A percentile compares a stretch with the other conserved stretches of the same genome.
Conservation (phyloP, 1,140 invertebrate genomes). For the Scaptomyza graminum region DNA sequence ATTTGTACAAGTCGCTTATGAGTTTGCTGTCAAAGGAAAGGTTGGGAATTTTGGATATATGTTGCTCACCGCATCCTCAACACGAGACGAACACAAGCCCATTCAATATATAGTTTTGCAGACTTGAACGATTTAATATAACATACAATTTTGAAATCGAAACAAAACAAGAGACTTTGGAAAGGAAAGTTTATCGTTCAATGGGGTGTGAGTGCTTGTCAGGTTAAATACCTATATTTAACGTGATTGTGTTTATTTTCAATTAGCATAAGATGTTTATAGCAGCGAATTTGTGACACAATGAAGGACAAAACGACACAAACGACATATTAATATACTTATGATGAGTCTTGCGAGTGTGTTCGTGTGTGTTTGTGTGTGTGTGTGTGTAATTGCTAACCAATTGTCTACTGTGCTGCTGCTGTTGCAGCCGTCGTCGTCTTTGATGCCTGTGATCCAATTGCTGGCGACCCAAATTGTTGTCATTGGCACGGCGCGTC, state of each 20-base stretch:
- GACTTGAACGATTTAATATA: background rate
- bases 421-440: slow-evolving; percentile 50
- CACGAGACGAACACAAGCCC: background rate
- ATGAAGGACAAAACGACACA: slow-evolving; percentile 2
- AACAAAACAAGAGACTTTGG: too few relatives aligned
- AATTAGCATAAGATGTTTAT: too few relatives aligned
- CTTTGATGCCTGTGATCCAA: slow-evolving; percentile 47
- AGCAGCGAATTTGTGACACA: slow-evolving; percentile 13
- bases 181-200: too few relatives aligned
- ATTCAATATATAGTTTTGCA: background rate
- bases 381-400: slow-evolving; percentile 57
- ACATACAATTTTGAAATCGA: background rate
- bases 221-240: too few relatives aligned
- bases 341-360: slow-evolving; percentile 3
- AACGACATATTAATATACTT: slow-evolving; percentile 39
- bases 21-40: background rate
- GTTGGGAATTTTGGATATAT: background rate
- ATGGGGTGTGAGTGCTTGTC: too few relatives aligned
- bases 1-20: background rate
- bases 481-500: slow-evolving; percentile 47
- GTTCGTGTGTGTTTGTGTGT: slow-evolving; percentile 12
- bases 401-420: slow-evolving; percentile 50
- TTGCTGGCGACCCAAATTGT: slow-evolving; percentile 44
- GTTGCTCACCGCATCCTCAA: background rate
- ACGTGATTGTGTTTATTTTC: too few relatives aligned